Percentiles rank a stretch among this genome's conserved stretches.
These are phyloP conservation scores for Entomobrya multifasciata DNA, from an alignment of 2,888 invertebrate genomes.

Conservation along the genomic window DNA sequence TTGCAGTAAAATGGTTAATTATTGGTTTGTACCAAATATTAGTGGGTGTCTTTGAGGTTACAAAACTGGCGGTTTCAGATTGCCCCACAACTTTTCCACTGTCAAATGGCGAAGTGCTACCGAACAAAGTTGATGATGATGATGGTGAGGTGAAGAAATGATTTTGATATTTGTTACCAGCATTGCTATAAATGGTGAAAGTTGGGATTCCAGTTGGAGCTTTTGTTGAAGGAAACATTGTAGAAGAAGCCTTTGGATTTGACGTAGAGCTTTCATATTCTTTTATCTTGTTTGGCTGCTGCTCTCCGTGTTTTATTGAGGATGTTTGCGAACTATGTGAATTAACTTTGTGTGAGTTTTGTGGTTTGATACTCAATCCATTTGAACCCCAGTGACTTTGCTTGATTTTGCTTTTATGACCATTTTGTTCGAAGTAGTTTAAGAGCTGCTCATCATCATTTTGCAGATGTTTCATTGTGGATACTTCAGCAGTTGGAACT, in stretches of 20 bases:
- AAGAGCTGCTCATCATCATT: neutral
- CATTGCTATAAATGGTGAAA: neutral
- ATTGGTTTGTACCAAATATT: slow-evolving; percentile 78
- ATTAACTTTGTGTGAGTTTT: slow-evolving; percentile 32
- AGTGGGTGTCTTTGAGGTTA: slow-evolving; percentile 70
- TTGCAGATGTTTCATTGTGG: neutral
- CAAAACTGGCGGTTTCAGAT: slow-evolving; percentile 60
- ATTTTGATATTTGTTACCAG: slow-evolving; percentile 47
- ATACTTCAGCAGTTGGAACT: slow-evolving; percentile 12
- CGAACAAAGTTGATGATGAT: neutral
- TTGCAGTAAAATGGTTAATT: slow-evolving; percentile 74
- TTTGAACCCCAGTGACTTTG: slow-evolving; percentile 67
- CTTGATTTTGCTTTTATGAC: slow-evolving; percentile 64
- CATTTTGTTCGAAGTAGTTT: slow-evolving; percentile 47
- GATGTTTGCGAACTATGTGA: neutral
- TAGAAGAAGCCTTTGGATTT: slow-evolving; percentile 44
- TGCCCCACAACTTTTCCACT: slow-evolving; percentile 31
- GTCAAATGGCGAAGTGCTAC: slow-evolving; percentile 37
- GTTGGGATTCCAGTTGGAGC: neutral
- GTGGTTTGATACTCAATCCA: slow-evolving; percentile 52
- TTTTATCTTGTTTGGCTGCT: slow-evolving; percentile 35
- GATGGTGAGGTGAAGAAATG: slow-evolving; percentile 44
- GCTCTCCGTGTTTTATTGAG: slow-evolving; percentile 10
- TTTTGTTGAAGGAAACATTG: neutral
- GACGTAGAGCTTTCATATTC: slow-evolving; percentile 56